phyloP scores from a whole-genome alignment of 2,888 invertebrate species.

The Drosophila gaucha region DNA sequence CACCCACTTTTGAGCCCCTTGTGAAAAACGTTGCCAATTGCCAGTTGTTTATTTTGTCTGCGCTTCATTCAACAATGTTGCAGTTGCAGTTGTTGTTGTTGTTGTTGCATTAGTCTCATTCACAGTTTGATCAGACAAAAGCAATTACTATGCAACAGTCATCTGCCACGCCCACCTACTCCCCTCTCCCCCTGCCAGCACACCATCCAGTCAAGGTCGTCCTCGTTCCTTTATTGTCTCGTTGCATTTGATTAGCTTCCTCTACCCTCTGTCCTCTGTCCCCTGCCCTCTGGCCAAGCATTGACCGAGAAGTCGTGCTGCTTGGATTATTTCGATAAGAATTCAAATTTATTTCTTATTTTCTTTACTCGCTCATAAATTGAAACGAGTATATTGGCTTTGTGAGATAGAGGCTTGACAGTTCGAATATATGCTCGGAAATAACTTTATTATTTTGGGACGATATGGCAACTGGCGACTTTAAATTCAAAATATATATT shows the following conservation, averaged over 20 bases:
- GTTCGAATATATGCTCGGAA: too few relatives aligned
- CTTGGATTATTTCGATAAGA: slow-evolving; percentile 62
- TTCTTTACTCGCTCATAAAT: background rate
- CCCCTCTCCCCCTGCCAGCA: background rate
- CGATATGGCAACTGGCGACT: too few relatives aligned
- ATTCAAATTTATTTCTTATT: slow-evolving; percentile 7
- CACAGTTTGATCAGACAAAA: slow-evolving; percentile 21
- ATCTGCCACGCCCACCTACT: background rate
- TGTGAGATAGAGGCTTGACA: too few relatives aligned
- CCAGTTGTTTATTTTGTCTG: slow-evolving; percentile 23
- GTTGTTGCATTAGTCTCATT: slow-evolving; percentile 40
- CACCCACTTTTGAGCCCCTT: slow-evolving; percentile 54
- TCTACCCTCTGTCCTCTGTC: background rate
- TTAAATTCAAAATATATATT: too few relatives aligned
- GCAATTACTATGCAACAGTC: slow-evolving; percentile 30
- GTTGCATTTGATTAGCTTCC: background rate
- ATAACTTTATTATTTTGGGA: too few relatives aligned
- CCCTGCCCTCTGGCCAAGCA: background rate
- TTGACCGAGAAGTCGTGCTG: slow-evolving; percentile 55
- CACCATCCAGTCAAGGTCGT: slow-evolving; percentile 9
- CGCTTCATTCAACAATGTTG: slow-evolving; percentile 74
- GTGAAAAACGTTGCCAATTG: slow-evolving; percentile 47
- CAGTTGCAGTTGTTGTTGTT: slow-evolving; percentile 5
- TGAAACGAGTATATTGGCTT: background rate
- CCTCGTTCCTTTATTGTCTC: slow-evolving; percentile 5